Evolutionary conservation across 2,113 vertebrate genomes (phyloP).

Genomic region (Proterorhinus semilunaris): DNA sequence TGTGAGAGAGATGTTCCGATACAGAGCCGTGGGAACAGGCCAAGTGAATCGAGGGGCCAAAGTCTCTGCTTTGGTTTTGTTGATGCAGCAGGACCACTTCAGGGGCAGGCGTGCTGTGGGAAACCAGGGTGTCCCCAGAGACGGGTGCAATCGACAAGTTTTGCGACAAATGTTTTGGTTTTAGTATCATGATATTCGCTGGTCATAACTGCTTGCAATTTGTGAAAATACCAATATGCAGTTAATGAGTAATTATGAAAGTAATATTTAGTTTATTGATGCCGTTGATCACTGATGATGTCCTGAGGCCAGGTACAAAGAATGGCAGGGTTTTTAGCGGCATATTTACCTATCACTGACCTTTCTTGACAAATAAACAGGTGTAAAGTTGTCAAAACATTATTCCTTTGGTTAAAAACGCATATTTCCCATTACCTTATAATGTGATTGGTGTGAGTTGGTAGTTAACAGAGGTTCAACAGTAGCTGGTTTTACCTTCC

Average conservation of each 20-base stretch:
- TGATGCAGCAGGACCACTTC: conserved; percentile 17
- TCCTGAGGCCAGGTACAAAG: not conserved
- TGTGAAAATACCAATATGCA: too few relatives aligned
- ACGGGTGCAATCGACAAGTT: conserved; percentile 1
- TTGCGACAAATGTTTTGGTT: not conserved
- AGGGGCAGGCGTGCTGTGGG: conserved; percentile 17
- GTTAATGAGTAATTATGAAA: too few relatives aligned
- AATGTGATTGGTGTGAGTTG: not conserved
- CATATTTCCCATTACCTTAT: not conserved
- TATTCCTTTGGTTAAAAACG: not conserved
- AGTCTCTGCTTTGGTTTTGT: conserved; percentile 22
- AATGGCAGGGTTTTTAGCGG: not conserved
- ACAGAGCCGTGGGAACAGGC: conserved; percentile 57
- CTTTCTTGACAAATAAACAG: not conserved
- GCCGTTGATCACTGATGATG: too few relatives aligned
- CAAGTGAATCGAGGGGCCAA: conserved; percentile 19
- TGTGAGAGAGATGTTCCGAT: conserved; percentile 28
- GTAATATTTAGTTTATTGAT: not conserved
- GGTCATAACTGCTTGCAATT: not conserved
- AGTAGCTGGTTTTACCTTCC: conserved; percentile 14
- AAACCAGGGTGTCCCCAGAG: conserved; percentile 25
- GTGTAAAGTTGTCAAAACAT: not conserved
- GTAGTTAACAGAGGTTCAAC: not conserved
- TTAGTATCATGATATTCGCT: not conserved
- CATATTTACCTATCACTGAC: not conserved